phyloP scores from a whole-genome alignment of 1,140 invertebrate species.

The Limonius californicus region DNA sequence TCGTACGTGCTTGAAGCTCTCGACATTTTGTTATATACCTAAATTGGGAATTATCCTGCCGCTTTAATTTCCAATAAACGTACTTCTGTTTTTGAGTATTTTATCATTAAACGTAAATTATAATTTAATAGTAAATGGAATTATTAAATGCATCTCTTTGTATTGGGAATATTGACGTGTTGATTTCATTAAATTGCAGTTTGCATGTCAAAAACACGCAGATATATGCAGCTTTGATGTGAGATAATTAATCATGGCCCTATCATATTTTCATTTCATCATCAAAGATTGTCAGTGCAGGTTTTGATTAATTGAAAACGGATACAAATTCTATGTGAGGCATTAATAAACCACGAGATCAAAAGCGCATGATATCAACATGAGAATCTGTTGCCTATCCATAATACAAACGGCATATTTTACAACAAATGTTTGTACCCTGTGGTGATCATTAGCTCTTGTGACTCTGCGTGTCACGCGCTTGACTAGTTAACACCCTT shows the following conservation, averaged over 20 bases:
- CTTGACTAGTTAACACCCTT: constrained; percentile 26
- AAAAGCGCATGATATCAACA: constrained; percentile 1
- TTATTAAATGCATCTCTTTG: constrained; percentile 8
- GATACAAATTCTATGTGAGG: constrained; percentile 13
- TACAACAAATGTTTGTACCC: constrained; percentile 10
- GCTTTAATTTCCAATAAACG: too few species aligned
- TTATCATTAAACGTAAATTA: neutral
- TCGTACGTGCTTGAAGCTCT: constrained; percentile 5
- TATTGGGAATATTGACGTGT: constrained; percentile 21
- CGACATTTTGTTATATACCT: neutral
- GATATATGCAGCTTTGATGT: constrained; percentile 27
- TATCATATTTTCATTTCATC: constrained; percentile 32
- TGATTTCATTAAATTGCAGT: constrained; percentile 25
- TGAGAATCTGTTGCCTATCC: neutral
- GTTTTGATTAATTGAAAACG: constrained; percentile 28
- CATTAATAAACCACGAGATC: neutral
- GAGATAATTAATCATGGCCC: constrained; percentile 30
- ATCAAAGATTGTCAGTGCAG: constrained; percentile 26
- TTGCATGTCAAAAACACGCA: constrained; percentile 26
- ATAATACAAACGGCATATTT: constrained; percentile 7
- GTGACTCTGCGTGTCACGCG: constrained; percentile 24
- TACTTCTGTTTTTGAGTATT: too few species aligned
- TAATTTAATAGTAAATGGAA: neutral
- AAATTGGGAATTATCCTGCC: neutral
- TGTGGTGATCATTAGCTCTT: constrained; percentile 26